Evolutionary conservation across 37 sponge, comb jelly and placozoan genomes (phyloP).

Genomic region (Spongilla lacustris): DNA sequence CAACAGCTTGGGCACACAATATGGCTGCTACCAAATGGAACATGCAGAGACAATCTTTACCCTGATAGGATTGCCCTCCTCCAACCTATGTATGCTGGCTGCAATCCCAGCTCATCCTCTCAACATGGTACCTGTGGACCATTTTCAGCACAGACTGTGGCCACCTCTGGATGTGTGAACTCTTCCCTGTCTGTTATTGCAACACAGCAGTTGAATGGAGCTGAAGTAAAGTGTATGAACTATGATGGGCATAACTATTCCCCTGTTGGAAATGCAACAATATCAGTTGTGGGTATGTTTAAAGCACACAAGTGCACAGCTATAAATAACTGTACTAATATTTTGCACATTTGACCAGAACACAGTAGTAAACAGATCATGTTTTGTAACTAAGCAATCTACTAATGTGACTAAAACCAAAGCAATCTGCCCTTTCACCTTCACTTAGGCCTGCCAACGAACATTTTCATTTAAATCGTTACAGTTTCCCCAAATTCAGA

Average conservation of each 20-base stretch:
- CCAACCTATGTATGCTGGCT: neutral
- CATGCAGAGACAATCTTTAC: neutral
- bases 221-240: neutral
- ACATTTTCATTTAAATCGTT: no score
- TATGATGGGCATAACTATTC: neutral
- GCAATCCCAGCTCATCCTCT: neutral
- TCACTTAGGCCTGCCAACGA: no score
- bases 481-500: no score
- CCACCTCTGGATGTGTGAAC: neutral
- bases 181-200: neutral
- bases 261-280: neutral
- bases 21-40: neutral
- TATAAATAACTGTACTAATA: no score
- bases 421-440: no score
- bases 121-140: neutral
- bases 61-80: neutral
- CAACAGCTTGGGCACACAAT: neutral
- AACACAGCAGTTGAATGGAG: neutral
- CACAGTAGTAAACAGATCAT: no score
- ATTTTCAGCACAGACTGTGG: neutral
- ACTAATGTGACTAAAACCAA: no score
- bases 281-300: neutral
- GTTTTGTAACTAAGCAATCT: no score
- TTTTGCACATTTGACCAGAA: no score
- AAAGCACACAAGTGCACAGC: no score